Conservation (phyloP, 2,888 invertebrate genomes). For the Meghimatium bilineatum region DNA sequence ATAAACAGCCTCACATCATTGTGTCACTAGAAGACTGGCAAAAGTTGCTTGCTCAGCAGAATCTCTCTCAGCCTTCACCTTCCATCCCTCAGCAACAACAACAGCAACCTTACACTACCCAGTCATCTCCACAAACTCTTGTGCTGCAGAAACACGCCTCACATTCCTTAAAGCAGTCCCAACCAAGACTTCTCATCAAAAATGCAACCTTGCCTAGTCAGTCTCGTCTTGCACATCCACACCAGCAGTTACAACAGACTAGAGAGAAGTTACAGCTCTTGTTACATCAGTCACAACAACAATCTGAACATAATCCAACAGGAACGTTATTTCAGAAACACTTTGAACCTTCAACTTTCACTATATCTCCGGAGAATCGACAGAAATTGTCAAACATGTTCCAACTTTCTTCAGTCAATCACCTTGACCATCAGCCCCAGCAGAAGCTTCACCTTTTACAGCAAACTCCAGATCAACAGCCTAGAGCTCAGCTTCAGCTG, state of each 20-base stretch:
- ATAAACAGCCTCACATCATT: slow-evolving; percentile 26
- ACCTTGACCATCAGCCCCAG: slow-evolving; percentile 17
- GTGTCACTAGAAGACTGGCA: slow-evolving; percentile 40
- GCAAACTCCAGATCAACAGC: slow-evolving; percentile 18
- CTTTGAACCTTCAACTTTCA: background rate
- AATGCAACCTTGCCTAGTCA: background rate
- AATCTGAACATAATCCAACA: background rate
- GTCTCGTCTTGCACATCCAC: slow-evolving; percentile 13
- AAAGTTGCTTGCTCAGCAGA: slow-evolving; percentile 39
- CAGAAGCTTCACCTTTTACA: slow-evolving; percentile 31
- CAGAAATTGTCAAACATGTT: background rate
- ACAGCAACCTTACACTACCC: background rate
- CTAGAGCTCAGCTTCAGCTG: slow-evolving; percentile 32
- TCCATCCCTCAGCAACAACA: slow-evolving; percentile 31
- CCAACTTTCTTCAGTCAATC: slow-evolving; percentile 19
- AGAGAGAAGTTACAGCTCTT: slow-evolving; percentile 31
- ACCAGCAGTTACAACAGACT: slow-evolving; percentile 38
- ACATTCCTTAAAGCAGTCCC: slow-evolving; percentile 8
- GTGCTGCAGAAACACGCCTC: slow-evolving; percentile 30
- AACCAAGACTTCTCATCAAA: slow-evolving; percentile 30
- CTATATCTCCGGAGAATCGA: slow-evolving; percentile 11
- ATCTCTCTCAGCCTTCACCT: slow-evolving; percentile 12
- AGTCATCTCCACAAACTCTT: slow-evolving; percentile 15
- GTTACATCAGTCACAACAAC: slow-evolving; percentile 18
- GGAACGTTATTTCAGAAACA: background rate